phyloP scores from a whole-genome alignment of 2,888 invertebrate species.

The Amblyjoppa fuscipennis region DNA sequence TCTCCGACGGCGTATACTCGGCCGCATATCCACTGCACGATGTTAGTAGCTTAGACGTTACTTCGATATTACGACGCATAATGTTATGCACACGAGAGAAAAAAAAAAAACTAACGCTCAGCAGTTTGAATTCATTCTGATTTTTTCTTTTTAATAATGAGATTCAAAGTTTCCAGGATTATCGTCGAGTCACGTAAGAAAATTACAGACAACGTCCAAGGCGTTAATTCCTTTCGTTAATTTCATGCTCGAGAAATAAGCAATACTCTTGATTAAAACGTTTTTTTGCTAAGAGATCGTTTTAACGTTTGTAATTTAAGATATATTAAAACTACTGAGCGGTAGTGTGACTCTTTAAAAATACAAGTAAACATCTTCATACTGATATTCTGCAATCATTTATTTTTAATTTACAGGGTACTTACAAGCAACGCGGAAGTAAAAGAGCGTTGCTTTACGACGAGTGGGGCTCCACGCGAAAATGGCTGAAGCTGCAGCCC shows the following conservation, averaged over 20 bases:
- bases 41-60: slow-evolving; percentile 85
- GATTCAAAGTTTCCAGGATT: background rate
- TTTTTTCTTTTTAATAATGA: background rate
- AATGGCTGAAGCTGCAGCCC: slow-evolving; percentile 91
- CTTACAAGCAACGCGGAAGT: slow-evolving; percentile 85
- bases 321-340: slow-evolving; percentile 23
- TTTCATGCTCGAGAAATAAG: background rate
- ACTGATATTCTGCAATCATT: background rate
- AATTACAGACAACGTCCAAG: background rate
- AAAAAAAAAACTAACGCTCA: slow-evolving; percentile 21
- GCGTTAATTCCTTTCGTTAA: background rate
- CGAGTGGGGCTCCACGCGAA: slow-evolving; percentile 90
- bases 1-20: slow-evolving; percentile 88
- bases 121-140: background rate
- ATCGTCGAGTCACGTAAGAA: background rate
- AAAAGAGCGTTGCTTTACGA: slow-evolving; percentile 87
- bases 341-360: slow-evolving; percentile 9
- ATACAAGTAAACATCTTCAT: background rate
- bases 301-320: background rate
- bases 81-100: slow-evolving; percentile 29
- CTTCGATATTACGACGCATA: slow-evolving; percentile 3
- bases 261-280: background rate
- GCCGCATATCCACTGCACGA: slow-evolving; percentile 92
- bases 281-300: background rate
- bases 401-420: slow-evolving; percentile 85